These are phyloP conservation scores for Myotis findleyi DNA, from an alignment of 2,797 vertebrate genomes.

Conservation along the genomic window DNA sequence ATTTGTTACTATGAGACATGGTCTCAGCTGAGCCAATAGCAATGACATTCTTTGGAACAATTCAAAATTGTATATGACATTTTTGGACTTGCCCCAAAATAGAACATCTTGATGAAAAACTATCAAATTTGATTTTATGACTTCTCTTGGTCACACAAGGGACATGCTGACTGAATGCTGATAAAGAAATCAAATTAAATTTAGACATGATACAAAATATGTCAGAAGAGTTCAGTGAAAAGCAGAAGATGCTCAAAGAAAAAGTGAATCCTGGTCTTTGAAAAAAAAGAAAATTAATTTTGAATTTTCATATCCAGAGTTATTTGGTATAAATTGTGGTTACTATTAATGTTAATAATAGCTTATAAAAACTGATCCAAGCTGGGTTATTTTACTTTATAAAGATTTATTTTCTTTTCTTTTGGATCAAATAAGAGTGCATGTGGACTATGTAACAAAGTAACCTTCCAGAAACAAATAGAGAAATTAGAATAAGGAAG, in stretches of 20 bases:
- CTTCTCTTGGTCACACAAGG: slow-evolving; percentile 29
- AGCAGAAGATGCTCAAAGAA: slow-evolving; percentile 34
- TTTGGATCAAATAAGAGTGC: slow-evolving; percentile 1
- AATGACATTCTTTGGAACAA: slow-evolving; percentile 60
- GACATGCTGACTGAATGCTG: slow-evolving; percentile 42
- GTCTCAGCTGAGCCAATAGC: slow-evolving; percentile 62
- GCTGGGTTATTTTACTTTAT: slow-evolving; percentile 23
- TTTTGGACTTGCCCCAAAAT: slow-evolving; percentile 71
- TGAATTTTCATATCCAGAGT: slow-evolving; percentile 18
- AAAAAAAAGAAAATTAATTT: slow-evolving; percentile 50
- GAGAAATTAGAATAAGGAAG: neutral
- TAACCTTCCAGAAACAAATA: neutral
- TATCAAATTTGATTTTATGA: slow-evolving; percentile 65
- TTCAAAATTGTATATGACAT: slow-evolving; percentile 72
- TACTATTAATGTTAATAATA: neutral
- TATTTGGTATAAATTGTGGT: neutral
- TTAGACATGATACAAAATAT: slow-evolving; percentile 43
- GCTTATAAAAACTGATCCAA: neutral
- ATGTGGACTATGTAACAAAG: neutral
- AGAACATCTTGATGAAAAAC: slow-evolving; percentile 73
- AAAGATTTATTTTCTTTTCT: neutral
- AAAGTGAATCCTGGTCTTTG: neutral
- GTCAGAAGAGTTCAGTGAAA: neutral
- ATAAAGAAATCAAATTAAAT: slow-evolving; percentile 68
- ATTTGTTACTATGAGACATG: slow-evolving; percentile 72